These are phyloP conservation scores for Harpagoxenus sublaevis DNA, from an alignment of 2,888 invertebrate genomes.

Conservation along the genomic window DNA sequence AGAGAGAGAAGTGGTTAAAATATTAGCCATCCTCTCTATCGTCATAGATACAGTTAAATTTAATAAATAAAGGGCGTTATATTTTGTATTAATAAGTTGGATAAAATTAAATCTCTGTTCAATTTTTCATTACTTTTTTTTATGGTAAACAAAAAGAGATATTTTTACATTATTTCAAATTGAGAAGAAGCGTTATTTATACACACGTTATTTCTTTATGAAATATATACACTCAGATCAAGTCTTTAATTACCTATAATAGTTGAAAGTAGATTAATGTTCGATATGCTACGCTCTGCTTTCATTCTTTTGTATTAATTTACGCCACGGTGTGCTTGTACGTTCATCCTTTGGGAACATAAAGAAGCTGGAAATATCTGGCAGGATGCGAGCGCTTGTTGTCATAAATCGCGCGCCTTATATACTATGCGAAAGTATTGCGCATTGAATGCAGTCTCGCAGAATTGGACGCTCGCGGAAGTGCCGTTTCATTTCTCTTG, in stretches of 20 bases:
- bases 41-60: neutral
- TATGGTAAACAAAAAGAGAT: neutral
- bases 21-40: neutral
- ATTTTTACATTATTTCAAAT: neutral
- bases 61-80: neutral
- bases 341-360: neutral
- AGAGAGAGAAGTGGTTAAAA: neutral
- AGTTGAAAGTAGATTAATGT: neutral
- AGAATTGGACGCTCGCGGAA: conserved; percentile 56
- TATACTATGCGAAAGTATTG: conserved; percentile 32
- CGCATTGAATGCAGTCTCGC: conserved; percentile 48
- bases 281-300: neutral
- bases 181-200: neutral
- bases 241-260: neutral
- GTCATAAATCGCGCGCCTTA: conserved; percentile 44
- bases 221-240: neutral
- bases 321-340: neutral
- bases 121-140: neutral
- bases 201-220: neutral
- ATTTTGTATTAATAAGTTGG: neutral
- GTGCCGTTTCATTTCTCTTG: conserved; percentile 55
- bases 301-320: conserved; percentile 4
- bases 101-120: neutral
- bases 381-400: conserved; percentile 33
- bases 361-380: conserved; percentile 8